Conservation (phyloP, 2,888 invertebrate genomes). For the Ditylenchus weischeri region DNA sequence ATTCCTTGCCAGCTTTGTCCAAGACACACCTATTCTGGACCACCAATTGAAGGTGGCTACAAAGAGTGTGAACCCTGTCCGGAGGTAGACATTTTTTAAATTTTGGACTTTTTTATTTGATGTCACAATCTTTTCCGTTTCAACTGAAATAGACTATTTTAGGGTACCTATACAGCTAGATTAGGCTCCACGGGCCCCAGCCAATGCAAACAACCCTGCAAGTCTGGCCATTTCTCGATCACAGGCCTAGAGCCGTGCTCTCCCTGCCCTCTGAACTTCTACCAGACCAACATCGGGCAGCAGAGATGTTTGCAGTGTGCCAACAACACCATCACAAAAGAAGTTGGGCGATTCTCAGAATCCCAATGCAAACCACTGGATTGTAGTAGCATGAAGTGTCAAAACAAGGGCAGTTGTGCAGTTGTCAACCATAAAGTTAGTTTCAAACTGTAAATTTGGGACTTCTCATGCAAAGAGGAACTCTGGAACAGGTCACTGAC, state of each 20-base stretch:
- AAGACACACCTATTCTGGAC: constrained; percentile 73
- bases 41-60: constrained; percentile 49
- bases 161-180: constrained; percentile 60
- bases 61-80: constrained; percentile 75
- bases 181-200: constrained; percentile 59
- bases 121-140: too few relatives aligned
- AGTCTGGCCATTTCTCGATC: constrained; percentile 82
- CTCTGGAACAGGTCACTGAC: too few relatives aligned
- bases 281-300: constrained; percentile 79
- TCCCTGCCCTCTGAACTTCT: constrained; percentile 85
- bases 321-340: constrained; percentile 80
- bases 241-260: constrained; percentile 90
- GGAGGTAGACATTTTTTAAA: constrained; percentile 31
- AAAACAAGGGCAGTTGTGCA: constrained; percentile 51
- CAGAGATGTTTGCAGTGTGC: constrained; percentile 78
- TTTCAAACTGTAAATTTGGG: too few relatives aligned
- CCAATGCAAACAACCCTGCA: constrained; percentile 73
- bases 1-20: constrained; percentile 93
- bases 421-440: constrained; percentile 44
- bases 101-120: not conserved
- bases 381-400: constrained; percentile 63
- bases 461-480: too few relatives aligned
- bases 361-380: constrained; percentile 80
- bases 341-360: constrained; percentile 74
- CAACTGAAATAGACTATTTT: not conserved